Base-by-base conservation (phyloP, 2,113 vertebrate species). In the Oreochromis spilurus region DNA sequence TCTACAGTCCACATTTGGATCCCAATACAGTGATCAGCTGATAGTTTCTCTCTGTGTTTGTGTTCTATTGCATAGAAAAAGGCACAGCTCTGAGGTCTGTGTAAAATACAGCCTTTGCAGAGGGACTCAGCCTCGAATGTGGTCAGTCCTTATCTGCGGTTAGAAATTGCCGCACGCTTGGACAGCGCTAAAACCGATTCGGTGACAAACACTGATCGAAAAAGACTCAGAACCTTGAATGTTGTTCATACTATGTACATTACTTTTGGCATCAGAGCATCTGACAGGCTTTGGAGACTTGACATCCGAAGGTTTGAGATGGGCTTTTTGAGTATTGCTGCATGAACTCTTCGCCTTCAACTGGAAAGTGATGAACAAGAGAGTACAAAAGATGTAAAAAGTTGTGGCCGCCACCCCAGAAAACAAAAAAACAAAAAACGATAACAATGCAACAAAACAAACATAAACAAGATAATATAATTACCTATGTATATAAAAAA, bases 1-100 rank as follows among this genome's bases (percentile, higher is more conserved):
- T 85, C 34, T 91, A 87, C 96, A 95, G 97, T 97, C 97, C 97
- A 97, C 95, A 97, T 96, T 96, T 97, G 97, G 96, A 96, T 94
- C 95, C 97, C 97, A 97, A 96, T 97, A 97, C 97, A 98, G 97
- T 97, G 96, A 97, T 97, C 92, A 92, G 89, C 91, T 92, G 90
- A 92, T 93, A 91, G 55, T 87, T 88, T 93, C 88, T 94, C 87
- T 93, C 87, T 88, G 94, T 95, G 95, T 97, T 97, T 90, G 90
- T 97, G 97, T 97, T 97, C 96, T 97, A 97, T 99, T 99, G 98
- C 98, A 99, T 99, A 99, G 98, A 98, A 98, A 95, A 99, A 99
- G 98, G 98, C 98, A 99, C 98, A 98, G 98, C 97, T 97, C 97
- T 97, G 96, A 97, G 97, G 97, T 98, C 97, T 98, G 97, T 97